Conservation (phyloP, 2,888 invertebrate species). For the Spodoptera picta region DNA sequence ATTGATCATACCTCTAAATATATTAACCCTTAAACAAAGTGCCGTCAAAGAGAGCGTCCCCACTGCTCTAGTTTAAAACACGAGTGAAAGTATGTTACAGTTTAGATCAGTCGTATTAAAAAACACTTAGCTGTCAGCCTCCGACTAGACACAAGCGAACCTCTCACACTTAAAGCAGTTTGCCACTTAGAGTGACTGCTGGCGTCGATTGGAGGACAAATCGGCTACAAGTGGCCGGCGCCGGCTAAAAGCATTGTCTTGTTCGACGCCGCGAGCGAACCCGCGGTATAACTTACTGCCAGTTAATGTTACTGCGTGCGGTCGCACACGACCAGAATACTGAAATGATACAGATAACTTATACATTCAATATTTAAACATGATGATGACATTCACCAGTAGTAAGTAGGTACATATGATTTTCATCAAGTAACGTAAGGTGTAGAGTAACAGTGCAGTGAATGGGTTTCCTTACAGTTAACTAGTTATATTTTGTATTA, state of each 20-base stretch:
- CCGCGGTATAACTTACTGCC: constrained; percentile 53
- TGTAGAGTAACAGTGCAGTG: too few species aligned
- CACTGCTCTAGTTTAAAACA: constrained; percentile 11
- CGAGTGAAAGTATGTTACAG: constrained; percentile 30
- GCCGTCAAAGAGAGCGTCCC: neutral
- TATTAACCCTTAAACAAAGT: too few species aligned
- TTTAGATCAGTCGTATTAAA: constrained; percentile 16
- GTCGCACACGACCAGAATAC: constrained; percentile 31
- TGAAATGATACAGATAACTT: too few species aligned
- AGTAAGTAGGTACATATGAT: too few species aligned
- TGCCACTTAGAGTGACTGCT: constrained; percentile 55
- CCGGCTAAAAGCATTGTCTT: constrained; percentile 75
- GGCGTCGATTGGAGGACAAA: constrained; percentile 57
- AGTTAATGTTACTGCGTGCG: constrained; percentile 45
- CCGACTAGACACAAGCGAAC: constrained; percentile 38
- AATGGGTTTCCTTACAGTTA: too few species aligned
- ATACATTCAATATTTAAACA: too few species aligned
- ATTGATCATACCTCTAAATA: too few species aligned
- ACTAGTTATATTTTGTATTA: neutral
- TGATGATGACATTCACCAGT: too few species aligned
- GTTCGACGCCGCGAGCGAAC: constrained; percentile 57
- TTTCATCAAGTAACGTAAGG: too few species aligned
- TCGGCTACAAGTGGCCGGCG: constrained; percentile 62
- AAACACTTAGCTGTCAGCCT: neutral
- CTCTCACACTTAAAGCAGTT: constrained; percentile 56